phyloP scores from a whole-genome alignment of 1,140 invertebrate species.

The Pachypeltis micranthus region DNA sequence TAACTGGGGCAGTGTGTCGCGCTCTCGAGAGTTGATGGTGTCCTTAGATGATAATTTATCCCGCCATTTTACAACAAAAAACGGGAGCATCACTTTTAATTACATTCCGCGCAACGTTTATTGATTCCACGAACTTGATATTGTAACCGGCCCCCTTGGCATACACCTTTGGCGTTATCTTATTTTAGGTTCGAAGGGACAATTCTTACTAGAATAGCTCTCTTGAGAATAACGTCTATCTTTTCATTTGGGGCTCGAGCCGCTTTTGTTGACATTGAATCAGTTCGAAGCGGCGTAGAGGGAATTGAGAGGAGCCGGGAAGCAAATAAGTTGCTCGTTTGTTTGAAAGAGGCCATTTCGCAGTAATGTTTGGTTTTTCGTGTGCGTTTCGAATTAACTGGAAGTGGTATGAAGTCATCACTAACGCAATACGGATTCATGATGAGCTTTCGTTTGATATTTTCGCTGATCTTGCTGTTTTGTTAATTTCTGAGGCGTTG shows the following conservation, averaged over 20 bases:
- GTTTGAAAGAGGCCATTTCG: not conserved
- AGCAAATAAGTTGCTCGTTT: not conserved
- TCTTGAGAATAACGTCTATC: not conserved
- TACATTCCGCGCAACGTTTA: too few species aligned
- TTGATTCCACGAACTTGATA: too few species aligned
- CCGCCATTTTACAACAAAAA: too few species aligned
- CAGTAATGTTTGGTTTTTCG: too few species aligned
- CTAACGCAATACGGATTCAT: not conserved
- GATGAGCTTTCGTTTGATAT: not conserved
- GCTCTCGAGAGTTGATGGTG: too few species aligned
- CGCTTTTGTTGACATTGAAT: not conserved
- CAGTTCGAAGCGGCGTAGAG: not conserved
- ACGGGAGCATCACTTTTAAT: too few species aligned
- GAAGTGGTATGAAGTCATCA: not conserved
- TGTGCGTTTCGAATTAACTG: too few species aligned
- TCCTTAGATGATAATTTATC: too few species aligned
- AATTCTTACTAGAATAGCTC: not conserved
- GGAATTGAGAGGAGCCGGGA: not conserved
- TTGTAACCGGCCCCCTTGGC: too few species aligned
- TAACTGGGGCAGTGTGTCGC: too few species aligned
- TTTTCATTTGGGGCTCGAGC: not conserved
- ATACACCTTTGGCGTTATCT: not conserved
- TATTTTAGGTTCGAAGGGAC: conserved; percentile 1
- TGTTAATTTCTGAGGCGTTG: not conserved
- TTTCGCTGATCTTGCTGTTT: not conserved